Conservation (phyloP, 1,140 invertebrate genomes). For the Parapsyche elsis region DNA sequence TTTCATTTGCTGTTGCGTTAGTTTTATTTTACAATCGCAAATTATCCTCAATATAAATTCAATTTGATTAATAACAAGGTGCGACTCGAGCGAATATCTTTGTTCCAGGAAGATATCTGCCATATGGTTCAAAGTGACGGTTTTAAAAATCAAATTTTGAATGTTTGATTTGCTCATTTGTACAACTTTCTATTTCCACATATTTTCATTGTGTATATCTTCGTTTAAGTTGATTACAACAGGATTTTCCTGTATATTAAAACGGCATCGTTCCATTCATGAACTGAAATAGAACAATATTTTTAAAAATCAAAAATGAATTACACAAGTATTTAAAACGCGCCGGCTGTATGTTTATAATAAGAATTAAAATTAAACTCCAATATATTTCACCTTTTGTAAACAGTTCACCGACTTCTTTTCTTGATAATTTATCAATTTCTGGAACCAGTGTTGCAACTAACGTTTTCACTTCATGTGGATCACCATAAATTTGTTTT, state of each 20-base stretch:
- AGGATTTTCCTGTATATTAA: background rate
- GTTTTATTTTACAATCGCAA: slow-evolving; percentile 57
- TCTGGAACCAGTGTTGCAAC: background rate
- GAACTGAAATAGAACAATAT: background rate
- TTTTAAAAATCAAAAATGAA: background rate
- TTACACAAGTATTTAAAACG: too few relatives aligned
- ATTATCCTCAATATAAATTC: slow-evolving; percentile 58
- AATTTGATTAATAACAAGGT: slow-evolving; percentile 43
- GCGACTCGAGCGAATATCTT: slow-evolving; percentile 12
- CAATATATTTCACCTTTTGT: too few relatives aligned
- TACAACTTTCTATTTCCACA: background rate
- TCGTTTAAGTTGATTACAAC: background rate
- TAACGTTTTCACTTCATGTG: background rate
- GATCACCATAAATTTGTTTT: slow-evolving; percentile 62
- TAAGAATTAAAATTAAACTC: slow-evolving; percentile 5
- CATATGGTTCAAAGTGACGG: slow-evolving; percentile 58
- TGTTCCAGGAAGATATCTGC: slow-evolving; percentile 57
- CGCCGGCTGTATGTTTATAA: too few relatives aligned
- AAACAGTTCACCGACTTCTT: too few relatives aligned
- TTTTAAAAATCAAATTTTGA: slow-evolving; percentile 58
- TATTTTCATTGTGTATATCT: background rate
- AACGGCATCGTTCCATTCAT: slow-evolving; percentile 53
- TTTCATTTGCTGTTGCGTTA: slow-evolving; percentile 61
- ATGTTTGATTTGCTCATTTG: slow-evolving; percentile 47
- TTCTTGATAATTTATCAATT: too few relatives aligned